Base-by-base conservation (phyloP, 2,797 vertebrate genomes). In the Botia almorhae region DNA sequence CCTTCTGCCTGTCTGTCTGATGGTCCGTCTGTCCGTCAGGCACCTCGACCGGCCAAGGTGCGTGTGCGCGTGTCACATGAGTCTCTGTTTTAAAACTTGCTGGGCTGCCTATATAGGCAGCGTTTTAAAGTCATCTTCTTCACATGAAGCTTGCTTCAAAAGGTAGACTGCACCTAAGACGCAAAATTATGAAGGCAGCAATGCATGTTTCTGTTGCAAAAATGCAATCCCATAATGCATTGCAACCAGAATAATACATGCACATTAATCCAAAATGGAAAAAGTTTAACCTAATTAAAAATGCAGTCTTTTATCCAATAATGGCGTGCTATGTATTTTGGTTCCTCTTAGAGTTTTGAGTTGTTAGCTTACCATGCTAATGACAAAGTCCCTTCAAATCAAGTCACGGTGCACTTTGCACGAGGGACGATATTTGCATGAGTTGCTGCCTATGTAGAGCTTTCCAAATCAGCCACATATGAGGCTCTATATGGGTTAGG, bases 1-100 rank as follows among this genome's bases (percentile, higher is more conserved):
- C 93, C 90, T 94, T 91, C 90, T 84, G 85, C 75, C 80, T 82
- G 85, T 80, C 85, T 82, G 80, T 65, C 79, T 79, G 82, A 11
- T 51, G 4, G 64, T 83, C 84, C 68, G 69, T 77, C 85, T 53
- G 82, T 89, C 77, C 81, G 85, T 85, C 88, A 83, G 58, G 53
- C 67, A 80, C 21, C 69, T 48, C 61, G 50, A 58, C 36, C 21
- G 12, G 36, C 8, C 0, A 36, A 68, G 61, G 68, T 69, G 64
- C 69, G 63, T 8, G 46, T 46, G n/a, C n/a, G 71, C 2, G 7
- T 73, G 69, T 79, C 60, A 70, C 13, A 7, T 36, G 61, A 64
- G 2, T 7, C 14, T 39, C 33, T 39, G 63, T 19, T 65, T 3
- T 33, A 11, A 65, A 65, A n/a, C 16, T 33, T 51, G 51, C 10